Conservation (phyloP, 2,888 invertebrate genomes). For the Psylliodes chrysocephalus region DNA sequence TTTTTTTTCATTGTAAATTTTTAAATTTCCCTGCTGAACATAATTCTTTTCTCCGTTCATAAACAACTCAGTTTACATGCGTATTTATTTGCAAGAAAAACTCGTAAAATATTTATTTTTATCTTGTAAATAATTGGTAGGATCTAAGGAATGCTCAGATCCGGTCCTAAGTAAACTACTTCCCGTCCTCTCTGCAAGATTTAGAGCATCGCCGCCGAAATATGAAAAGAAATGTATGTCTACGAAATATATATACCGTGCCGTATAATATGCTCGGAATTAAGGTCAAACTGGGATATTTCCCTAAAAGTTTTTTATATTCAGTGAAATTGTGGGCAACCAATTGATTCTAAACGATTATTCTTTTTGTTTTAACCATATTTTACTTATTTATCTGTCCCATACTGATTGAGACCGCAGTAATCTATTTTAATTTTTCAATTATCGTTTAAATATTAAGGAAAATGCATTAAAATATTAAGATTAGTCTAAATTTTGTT, state of each 20-base stretch:
- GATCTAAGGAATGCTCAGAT: conserved; percentile 1
- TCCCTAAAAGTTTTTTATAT: conserved; percentile 21
- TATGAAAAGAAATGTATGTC: conserved; percentile 19
- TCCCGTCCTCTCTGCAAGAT: not conserved
- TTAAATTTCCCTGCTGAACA: no score
- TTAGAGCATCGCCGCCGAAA: not conserved
- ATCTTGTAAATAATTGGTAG: conserved; percentile 12
- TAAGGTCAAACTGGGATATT: conserved; percentile 17
- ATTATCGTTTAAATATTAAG: no score
- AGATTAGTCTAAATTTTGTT: no score
- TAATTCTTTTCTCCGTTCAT: not conserved
- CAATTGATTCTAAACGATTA: conserved; percentile 11
- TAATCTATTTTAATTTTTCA: no score
- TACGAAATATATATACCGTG: conserved; percentile 18
- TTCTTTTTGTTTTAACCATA: not conserved
- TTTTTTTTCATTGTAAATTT: no score
- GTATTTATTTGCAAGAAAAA: conserved; percentile 2
- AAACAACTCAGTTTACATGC: not conserved
- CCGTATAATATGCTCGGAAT: conserved; percentile 18
- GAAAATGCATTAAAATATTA: no score
- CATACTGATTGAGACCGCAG: no score
- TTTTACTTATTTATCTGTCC: no score
- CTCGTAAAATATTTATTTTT: conserved; percentile 10
- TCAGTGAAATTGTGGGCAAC: conserved; percentile 13
- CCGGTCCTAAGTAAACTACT: not conserved